These are phyloP conservation scores for Callorhinus ursinus DNA, from an alignment of 2,113 vertebrate species.

Conservation along the genomic window DNA sequence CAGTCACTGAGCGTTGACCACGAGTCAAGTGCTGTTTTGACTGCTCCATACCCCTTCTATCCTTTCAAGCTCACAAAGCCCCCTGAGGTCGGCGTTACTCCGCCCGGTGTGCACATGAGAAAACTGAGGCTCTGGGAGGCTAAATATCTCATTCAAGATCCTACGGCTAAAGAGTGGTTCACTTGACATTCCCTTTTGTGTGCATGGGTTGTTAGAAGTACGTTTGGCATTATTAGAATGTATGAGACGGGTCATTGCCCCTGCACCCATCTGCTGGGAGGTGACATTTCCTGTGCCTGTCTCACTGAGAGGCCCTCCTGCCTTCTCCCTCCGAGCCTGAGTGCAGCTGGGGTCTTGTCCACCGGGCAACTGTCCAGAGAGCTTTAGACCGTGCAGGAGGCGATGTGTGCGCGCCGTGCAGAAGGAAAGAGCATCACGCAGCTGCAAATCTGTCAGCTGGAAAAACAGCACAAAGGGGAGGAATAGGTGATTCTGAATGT, in stretches of 20 bases:
- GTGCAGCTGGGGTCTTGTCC: background rate
- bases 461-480: background rate
- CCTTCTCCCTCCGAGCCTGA: background rate
- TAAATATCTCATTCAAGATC: background rate
- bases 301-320: background rate
- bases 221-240: background rate
- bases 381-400: background rate
- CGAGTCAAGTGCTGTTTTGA: background rate
- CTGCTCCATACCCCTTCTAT: background rate
- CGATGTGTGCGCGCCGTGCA: accelerated
- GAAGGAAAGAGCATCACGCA: background rate
- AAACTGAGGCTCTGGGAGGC: background rate
- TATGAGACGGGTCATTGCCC: accelerated
- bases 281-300: background rate
- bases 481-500: background rate
- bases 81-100: background rate
- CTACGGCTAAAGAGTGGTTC: background rate
- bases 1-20: background rate
- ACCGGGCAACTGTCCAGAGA: background rate
- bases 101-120: background rate
- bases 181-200: background rate
- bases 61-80: background rate
- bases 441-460: background rate
- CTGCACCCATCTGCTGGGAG: background rate
- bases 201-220: background rate